Base-by-base conservation (phyloP, 2,888 invertebrate species). In the Netelia fuscicornis region DNA sequence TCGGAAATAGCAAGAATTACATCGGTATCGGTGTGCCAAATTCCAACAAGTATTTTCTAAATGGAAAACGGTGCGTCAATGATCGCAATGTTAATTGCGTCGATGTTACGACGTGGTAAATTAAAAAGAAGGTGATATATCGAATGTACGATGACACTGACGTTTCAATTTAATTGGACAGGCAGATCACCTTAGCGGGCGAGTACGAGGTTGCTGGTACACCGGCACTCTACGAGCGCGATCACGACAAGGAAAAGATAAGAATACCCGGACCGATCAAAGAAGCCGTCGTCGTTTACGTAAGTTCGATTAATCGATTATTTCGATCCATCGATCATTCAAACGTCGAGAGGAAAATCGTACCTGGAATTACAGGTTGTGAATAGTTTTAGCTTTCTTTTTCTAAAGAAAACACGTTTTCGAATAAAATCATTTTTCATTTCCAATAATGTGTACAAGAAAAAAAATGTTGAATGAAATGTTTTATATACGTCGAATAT, bases 261-360 rank as follows among this genome's bases (percentile, higher is more conserved):
- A 91, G 94, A 86, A 95, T 96, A 60, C 94, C 95, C 20, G 96
- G 96, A 25, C 96, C 96, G 0, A 94, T 96, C 48, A 95, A 94
- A 88, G 95, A 96, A 89, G 94, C 95, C 71, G 94, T 96, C 48
- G 94, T 95, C 60, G 94, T 96, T 86, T 95, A 95, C 93, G 96
- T 96, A 92, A 94, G 95, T 94, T 87, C 17, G 20, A 62, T 17
- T 2, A 48, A 75, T 58, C 48, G 13, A 48, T 37, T 37, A 37
- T 37, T 37, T 37, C 37, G 37, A 37, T 37, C 6, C 37, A 37
- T 37, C 37, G 37, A 6, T 37, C 37, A 37, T 37, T 37, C 37
- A 37, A 37, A 37, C 37, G 37, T 37, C 37, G 37, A 37, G 37
- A 37, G 37, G 37, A 8, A 37, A 37, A 37, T 6, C 37, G 37